Base-by-base conservation (phyloP, 1,140 invertebrate species). In the Campoletis sonorensis region DNA sequence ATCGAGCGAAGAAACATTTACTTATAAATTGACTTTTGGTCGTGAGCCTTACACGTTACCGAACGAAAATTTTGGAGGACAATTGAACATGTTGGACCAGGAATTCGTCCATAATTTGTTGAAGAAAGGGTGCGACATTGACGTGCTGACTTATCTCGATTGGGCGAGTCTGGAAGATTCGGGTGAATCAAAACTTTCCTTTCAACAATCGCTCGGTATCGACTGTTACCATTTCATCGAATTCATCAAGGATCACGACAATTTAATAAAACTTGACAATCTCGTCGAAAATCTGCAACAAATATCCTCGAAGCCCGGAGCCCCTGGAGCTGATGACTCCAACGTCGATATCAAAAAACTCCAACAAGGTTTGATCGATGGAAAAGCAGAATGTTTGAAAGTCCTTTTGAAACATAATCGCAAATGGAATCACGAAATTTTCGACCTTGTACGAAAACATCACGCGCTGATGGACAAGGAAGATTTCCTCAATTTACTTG, bases 1-100 rank as follows among this genome's bases (percentile, higher is more conserved):
- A 0, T 70, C 76, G 11, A 0, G 10, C 4, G 72, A 83, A n/a
- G 61, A 79, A 3, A 85, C 87, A 23, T 88, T 89, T 70, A 51
- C 87, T 1, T 90, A 90, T 18, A 87, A 86, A 45, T 37, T 92
- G n/a, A 89, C 87, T 5, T 92, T 89, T 73, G 90, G 90, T 0
- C 45, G 79, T 45, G 81, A 85, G 18, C 13, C 73, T 13, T 23
- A 84, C 4, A 2, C 77, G 40, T 85, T 76, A 33, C 82, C 81
- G 23, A 83, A 88, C 37, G 45, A 76, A 18, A 26, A 54, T 4
- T 0, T 61, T 8, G 8, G 87, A 0, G 23, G 64, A 8, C 67
- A 82, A 11, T 18, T 91, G 18, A 15, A 49, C 0, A 77, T 64
- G 5, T 16, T 92, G n/a, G 79, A 83, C 16, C 80, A 86, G 18